Percentiles rank a stretch among this genome's conserved stretches.
phyloP scores from a whole-genome alignment of 2,888 invertebrate genomes.

The Molanna angustata region DNA sequence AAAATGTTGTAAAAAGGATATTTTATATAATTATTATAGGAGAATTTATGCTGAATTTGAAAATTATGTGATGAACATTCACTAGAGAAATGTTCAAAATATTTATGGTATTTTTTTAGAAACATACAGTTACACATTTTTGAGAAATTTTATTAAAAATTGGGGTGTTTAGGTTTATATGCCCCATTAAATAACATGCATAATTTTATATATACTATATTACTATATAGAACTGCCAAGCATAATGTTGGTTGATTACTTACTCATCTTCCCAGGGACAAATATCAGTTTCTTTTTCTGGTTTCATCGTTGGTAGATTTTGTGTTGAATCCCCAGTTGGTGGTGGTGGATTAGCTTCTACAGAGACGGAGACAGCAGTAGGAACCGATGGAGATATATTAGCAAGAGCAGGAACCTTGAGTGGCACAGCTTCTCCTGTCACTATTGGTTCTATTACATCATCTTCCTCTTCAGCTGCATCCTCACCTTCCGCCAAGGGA shows the following conservation, averaged over 20 bases:
- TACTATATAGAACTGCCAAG: too few species aligned
- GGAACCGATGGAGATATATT: neutral
- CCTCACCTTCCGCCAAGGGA: slow-evolving; percentile 67
- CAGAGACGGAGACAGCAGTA: slow-evolving; percentile 40
- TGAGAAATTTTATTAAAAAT: neutral
- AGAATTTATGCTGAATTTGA: too few species aligned
- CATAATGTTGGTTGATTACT: slow-evolving; percentile 57
- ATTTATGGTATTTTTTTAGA: neutral
- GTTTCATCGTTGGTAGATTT: slow-evolving; percentile 22
- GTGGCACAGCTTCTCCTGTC: too few species aligned
- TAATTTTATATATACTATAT: too few species aligned
- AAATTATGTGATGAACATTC: too few species aligned
- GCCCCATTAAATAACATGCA: too few species aligned
- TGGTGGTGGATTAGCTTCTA: slow-evolving; percentile 45
- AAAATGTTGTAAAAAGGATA: too few species aligned
- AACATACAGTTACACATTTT: neutral
- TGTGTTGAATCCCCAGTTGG: slow-evolving; percentile 34
- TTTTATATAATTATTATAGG: too few species aligned
- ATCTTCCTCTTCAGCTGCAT: slow-evolving; percentile 67
- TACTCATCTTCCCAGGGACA: slow-evolving; percentile 97
- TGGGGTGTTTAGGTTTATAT: too few species aligned
- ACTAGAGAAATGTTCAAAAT: too few species aligned
- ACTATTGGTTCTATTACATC: too few species aligned
- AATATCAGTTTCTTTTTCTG: slow-evolving; percentile 72
- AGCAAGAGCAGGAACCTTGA: neutral